These are phyloP conservation scores for Antedon mediterranea DNA, from an alignment of 53 echinoderm and acorn worm genomes.

Conservation along the genomic window DNA sequence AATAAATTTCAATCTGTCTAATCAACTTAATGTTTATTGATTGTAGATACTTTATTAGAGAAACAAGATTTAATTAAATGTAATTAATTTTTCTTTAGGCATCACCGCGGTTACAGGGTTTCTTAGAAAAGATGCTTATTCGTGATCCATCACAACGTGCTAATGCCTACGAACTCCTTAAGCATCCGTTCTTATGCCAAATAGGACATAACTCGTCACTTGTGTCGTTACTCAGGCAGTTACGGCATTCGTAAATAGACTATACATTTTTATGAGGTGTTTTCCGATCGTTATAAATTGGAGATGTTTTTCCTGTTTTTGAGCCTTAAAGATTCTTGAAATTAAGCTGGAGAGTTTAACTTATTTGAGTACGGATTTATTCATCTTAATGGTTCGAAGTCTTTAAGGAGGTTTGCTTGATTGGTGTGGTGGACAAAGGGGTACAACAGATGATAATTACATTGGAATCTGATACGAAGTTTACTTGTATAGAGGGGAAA, in stretches of 20 bases:
- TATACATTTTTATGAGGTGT: too few species aligned
- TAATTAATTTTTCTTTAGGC: conserved; percentile 26
- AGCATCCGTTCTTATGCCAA: conserved; percentile 86
- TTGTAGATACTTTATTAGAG: too few species aligned
- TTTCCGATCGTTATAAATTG: background rate
- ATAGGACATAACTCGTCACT: conserved; percentile 74
- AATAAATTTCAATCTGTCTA: too few species aligned
- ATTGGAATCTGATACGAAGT: too few species aligned
- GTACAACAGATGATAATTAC: too few species aligned
- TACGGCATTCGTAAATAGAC: background rate
- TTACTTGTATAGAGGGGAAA: too few species aligned
- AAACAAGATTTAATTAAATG: background rate
- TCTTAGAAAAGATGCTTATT: conserved; percentile 80
- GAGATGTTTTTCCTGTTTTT: background rate
- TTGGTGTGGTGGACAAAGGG: too few species aligned
- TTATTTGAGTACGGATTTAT: too few species aligned
- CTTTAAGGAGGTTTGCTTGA: too few species aligned
- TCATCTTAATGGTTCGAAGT: too few species aligned
- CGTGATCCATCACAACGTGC: conserved; percentile 83
- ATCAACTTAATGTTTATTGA: too few species aligned
- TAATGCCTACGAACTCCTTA: conserved; percentile 72
- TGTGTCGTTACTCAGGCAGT: background rate
- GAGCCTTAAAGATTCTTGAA: background rate
- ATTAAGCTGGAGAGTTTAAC: too few species aligned
- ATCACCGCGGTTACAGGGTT: conserved; percentile 76